A percentile compares a stretch with the other conserved stretches of the same genome.
These are phyloP conservation scores for Aurelia coerulea DNA, from an alignment of 30 jellyfish, hydroid and myxozoan species.

Conservation along the genomic window DNA sequence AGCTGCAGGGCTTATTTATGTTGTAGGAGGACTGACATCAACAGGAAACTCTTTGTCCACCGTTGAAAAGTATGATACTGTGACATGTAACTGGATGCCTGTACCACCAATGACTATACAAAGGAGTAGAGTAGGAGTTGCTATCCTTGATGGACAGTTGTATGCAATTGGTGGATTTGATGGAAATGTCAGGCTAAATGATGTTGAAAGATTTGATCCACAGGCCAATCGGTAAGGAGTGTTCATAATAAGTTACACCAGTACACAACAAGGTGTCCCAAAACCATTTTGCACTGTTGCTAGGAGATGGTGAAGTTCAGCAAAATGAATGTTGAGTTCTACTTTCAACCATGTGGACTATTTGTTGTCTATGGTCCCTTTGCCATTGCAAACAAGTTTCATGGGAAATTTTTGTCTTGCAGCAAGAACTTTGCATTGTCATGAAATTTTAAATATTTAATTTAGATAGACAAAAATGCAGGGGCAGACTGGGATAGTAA, in stretches of 20 bases:
- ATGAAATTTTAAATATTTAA: too few species aligned
- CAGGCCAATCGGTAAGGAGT: conserved; percentile 69
- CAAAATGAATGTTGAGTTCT: too few species aligned
- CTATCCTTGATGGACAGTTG: conserved; percentile 82
- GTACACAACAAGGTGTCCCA: too few species aligned
- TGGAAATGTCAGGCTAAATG: conserved; percentile 95
- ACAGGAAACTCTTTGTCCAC: conserved; percentile 97
- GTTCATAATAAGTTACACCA: background rate
- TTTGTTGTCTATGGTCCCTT: too few species aligned
- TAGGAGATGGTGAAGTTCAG: too few species aligned
- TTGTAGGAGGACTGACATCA: conserved; percentile 96
- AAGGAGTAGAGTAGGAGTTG: conserved; percentile 98
- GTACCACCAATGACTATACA: conserved; percentile 98
- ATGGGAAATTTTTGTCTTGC: too few species aligned
- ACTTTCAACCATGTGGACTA: too few species aligned
- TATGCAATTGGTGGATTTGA: conserved; percentile 99
- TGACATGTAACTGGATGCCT: conserved; percentile 90
- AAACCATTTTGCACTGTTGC: too few species aligned
- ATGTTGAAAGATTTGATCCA: conserved; percentile 93
- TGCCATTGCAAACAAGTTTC: too few species aligned
- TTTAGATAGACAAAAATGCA: too few species aligned
- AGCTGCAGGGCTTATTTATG: conserved; percentile 95
- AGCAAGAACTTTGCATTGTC: too few species aligned
- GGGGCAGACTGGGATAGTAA: too few species aligned
- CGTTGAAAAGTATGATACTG: conserved; percentile 94